Conservation (phyloP, 1,140 invertebrate genomes). For the Caligus rogercresseyi region DNA sequence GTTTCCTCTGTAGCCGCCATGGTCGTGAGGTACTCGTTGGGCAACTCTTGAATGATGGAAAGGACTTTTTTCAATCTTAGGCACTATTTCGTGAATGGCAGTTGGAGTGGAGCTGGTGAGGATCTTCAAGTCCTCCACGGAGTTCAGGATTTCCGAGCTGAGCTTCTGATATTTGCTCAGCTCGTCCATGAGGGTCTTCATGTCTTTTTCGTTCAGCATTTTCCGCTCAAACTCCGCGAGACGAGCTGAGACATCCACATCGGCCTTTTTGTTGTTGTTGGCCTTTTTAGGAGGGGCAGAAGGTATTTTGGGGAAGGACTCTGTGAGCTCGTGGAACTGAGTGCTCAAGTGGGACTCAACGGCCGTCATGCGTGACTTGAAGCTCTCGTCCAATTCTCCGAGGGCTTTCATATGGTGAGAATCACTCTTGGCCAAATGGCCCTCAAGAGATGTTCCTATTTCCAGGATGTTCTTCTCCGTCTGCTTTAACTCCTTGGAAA, state of each 20-base stretch:
- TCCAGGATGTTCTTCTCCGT: not conserved
- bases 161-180: constrained; percentile 1
- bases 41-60: not conserved
- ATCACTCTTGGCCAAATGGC: not conserved
- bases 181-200: not conserved
- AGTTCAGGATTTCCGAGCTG: constrained; percentile 3
- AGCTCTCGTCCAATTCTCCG: not conserved
- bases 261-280: not conserved
- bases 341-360: not conserved
- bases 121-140: constrained; percentile 7
- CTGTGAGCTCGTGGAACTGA: not conserved
- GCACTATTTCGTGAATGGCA: not conserved
- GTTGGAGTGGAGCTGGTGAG: not conserved
- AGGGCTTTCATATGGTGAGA: not conserved
- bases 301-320: not conserved
- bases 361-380: not conserved
- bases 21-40: not conserved
- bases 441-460: not conserved
- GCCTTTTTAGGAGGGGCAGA: not conserved
- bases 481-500: not conserved
- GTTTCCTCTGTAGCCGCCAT: constrained; percentile 1
- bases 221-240: not conserved
- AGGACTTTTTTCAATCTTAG: constrained; percentile 2
- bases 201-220: not conserved
- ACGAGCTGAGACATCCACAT: not conserved